These are phyloP conservation scores for Pantherophis vulpinus DNA, from an alignment of 2,797 vertebrate species.

Conservation along the genomic window DNA sequence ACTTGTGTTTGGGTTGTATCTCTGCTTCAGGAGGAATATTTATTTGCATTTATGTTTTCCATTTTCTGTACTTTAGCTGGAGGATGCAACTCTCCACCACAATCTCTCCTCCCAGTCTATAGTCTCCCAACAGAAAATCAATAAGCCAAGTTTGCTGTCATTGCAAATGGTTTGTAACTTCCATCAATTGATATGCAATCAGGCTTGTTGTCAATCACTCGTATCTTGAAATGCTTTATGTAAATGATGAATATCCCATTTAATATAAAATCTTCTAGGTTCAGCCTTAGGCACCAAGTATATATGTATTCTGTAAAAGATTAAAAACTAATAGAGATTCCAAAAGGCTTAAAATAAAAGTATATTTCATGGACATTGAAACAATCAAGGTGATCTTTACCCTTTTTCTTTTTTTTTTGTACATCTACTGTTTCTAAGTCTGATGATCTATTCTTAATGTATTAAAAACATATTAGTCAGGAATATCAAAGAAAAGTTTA, in stretches of 20 bases:
- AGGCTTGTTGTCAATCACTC: background rate
- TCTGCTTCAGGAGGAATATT: background rate
- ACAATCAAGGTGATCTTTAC: too few species aligned
- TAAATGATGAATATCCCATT: background rate
- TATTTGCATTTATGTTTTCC: background rate
- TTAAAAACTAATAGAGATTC: background rate
- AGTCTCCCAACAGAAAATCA: background rate
- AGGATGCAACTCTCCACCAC: background rate
- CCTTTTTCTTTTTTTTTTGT: background rate
- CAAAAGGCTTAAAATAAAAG: background rate
- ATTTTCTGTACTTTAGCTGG: background rate
- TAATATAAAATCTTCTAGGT: background rate
- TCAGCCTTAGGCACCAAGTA: background rate
- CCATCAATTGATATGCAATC: background rate
- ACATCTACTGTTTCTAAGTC: background rate
- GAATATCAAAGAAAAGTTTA: background rate
- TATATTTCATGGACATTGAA: background rate
- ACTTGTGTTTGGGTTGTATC: background rate
- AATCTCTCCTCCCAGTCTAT: background rate
- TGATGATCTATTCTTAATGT: background rate
- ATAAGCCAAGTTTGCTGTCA: background rate
- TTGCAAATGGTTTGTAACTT: background rate
- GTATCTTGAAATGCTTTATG: background rate
- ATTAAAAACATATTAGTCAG: background rate
- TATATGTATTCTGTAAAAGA: background rate